Base-by-base conservation (phyloP, 1,140 invertebrate species). In the Brachystomella parvula region DNA sequence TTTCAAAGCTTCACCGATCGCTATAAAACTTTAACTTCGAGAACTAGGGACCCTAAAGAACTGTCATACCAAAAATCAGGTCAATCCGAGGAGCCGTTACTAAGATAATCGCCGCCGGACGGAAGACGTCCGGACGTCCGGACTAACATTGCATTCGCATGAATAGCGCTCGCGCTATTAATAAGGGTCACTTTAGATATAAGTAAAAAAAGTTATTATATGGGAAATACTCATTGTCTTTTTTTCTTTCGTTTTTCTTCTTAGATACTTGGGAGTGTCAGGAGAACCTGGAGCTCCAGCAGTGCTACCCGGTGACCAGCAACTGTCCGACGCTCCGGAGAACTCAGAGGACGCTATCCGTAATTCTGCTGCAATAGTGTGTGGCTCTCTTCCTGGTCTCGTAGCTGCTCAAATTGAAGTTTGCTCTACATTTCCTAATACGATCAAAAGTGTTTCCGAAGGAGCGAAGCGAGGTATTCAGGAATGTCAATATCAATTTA, bases 401-500 rank as follows among this genome's bases (percentile, higher is more conserved):
- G 78, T 81, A 32, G 71, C 77, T 12, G 77, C 80, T 63, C 81
- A 83, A 68, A 73, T 82, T 17, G 77, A 80, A 57, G 79, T 85
- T 32, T 75, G 75, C 62, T 77, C 81, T 68, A 74, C 75, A 26
- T 77, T 82, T 75, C 83, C 79, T 17, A 78, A 81, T 70, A 79
- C 81, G 35, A 82, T 83, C 73, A 75, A 77, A 17, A 77, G 77
- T 19, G 78, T 83, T 24, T 78, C 80, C 2, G 76, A 81, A 35
- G 83, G 83, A 26, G 80, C 82, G 1, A 73, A 78, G 24, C 73
- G 80, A 35, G 83, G 82, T 1, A 79, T 84, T 32, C 73, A 77
- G 33, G 82, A 84, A 66, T 85, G 83, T 67, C 82, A 84, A 71
- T 75, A 78, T 61, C 83, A 84, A 72, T 85, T 85, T 73, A 71